Base-by-base conservation (phyloP, 2,797 vertebrate genomes). In the Chaetophractus vellerosus region DNA sequence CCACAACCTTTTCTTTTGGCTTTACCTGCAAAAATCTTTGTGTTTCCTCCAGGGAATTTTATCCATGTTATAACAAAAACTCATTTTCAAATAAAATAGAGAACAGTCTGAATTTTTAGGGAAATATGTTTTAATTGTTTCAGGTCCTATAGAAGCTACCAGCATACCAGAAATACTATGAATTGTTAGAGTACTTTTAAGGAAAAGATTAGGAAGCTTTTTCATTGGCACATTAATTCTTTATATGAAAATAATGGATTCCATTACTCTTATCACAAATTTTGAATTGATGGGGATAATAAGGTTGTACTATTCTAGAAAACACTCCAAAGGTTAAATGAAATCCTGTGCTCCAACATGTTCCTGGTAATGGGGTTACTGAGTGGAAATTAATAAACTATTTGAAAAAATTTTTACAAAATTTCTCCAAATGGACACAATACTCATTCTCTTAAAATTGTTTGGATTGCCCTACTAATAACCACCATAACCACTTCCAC, bases 201-300 rank as follows among this genome's bases (percentile, higher is more conserved):
- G 26, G 57, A 92, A 90, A 75, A 87, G 36, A 80, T 28, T 31
- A 88, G 61, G 50, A 36, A 82, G 28, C 36, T 89, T 59, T 59
- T 88, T 88, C 71, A 94, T 82, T 76, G 69, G 61, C 14, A 64
- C 18, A 52, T 63, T 76, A 45, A 78, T 41, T 84, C 71, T 50
- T 84, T 83, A 90, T 12, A 33, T 33, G 68, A 88, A 84, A 80
- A 91, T 24, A 92, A 80, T 31, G 19, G 11, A 5, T 41, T 95
- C 36, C 3, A 75, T 21, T 79, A 45, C 55, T 95, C 74, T 93
- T 52, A 88, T 63, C 36, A 91, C 33, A 96, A 88, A 92, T 88
- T 96, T 24, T 63, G 79, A 90, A 90, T 84, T 93, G 75, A 83
- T 1, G 23, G 23, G 19, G 21, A 83, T 41, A 75, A 69, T 61